Evolutionary conservation across 2,113 vertebrate genomes (phyloP).

Genomic region (Rhinoderma darwinii): DNA sequence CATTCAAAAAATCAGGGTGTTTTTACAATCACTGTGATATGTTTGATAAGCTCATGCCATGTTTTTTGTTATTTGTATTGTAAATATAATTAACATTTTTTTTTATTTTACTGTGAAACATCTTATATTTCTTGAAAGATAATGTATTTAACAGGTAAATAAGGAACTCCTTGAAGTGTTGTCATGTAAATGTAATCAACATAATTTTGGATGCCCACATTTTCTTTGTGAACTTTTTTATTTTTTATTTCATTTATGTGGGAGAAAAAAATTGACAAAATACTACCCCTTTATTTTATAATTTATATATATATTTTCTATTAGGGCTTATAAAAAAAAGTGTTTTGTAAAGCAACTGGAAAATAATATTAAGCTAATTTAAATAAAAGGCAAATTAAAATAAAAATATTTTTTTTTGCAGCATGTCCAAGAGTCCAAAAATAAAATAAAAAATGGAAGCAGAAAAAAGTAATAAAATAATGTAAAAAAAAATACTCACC

Average conservation of each 20-base stretch:
- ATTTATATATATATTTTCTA: background rate
- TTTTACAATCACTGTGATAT: slow-evolving; percentile 54
- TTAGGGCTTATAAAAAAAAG: background rate
- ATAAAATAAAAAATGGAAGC: no score
- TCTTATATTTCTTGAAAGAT: slow-evolving; percentile 16
- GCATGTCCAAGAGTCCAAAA: no score
- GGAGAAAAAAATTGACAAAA: background rate
- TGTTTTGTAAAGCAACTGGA: no score
- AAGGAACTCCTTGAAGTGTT: slow-evolving; percentile 23
- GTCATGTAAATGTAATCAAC: slow-evolving; percentile 7
- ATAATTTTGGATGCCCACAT: background rate
- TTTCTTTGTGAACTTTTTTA: background rate
- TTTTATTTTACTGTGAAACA: slow-evolving; percentile 35
- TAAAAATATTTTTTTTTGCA: background rate
- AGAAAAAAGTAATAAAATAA: no score
- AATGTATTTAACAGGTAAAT: slow-evolving; percentile 34
- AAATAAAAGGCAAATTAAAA: background rate
- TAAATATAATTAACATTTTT: slow-evolving; percentile 36
- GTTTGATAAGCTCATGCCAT: slow-evolving; percentile 40
- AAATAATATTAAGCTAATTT: no score
- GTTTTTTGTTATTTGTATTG: slow-evolving; percentile 40
- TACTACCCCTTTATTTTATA: background rate
- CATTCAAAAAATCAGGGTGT: slow-evolving; percentile 37
- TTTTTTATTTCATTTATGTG: background rate
- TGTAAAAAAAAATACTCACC: no score